Conservation (phyloP, 2,113 vertebrate species). For the Oenanthe melanoleuca region DNA sequence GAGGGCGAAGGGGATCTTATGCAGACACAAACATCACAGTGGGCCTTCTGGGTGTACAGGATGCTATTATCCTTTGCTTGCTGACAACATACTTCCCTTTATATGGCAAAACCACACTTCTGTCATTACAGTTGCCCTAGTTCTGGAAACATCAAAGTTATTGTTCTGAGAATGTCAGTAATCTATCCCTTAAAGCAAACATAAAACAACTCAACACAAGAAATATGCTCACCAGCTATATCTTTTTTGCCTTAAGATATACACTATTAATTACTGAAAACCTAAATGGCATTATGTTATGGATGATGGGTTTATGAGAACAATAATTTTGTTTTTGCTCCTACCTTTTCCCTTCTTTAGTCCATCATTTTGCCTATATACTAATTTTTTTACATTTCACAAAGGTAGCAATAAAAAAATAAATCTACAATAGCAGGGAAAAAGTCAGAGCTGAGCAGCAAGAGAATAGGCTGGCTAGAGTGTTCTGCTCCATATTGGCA, state of each 20-base stretch:
- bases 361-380: background rate
- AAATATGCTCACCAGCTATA: conserved; percentile 20
- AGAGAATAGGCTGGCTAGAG: background rate
- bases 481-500: background rate
- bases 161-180: conserved; percentile 41
- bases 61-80: conserved; percentile 37
- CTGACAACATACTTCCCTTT: conserved; percentile 35
- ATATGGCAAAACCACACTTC: conserved; percentile 14
- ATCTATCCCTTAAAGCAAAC: conserved; percentile 64
- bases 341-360: background rate
- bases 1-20: background rate
- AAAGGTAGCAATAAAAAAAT: background rate
- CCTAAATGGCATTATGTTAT: background rate
- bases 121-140: conserved; percentile 52
- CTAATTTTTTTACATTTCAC: background rate
- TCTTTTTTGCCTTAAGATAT: conserved; percentile 25
- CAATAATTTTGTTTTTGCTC: background rate
- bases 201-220: conserved; percentile 27
- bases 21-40: conserved; percentile 7
- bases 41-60: conserved; percentile 36
- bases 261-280: background rate
- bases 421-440: background rate
- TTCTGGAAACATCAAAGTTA: conserved; percentile 56
- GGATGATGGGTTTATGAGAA: background rate
- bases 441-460: background rate